Base-by-base conservation (phyloP, 1,140 invertebrate genomes). In the Zaprionus kolodkinae region DNA sequence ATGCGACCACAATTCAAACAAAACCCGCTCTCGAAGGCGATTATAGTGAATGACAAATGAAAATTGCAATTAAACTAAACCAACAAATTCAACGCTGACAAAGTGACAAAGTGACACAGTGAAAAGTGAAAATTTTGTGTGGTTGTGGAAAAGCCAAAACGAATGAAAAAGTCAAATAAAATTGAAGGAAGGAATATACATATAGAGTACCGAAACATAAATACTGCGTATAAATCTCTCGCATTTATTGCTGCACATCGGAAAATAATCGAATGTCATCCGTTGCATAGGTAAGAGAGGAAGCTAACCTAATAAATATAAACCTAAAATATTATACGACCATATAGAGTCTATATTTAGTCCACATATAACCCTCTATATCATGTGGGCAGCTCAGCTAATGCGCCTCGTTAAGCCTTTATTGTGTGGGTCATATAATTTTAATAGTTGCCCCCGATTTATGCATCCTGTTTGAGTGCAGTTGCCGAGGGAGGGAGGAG, bases 1-100 rank as follows among this genome's bases (percentile, higher is more conserved):
- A 40, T 68, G 56, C 68, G n/a, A 66, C 76, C 79, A 64, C 79
- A 79, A 76, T 72, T 72, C 56, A 59, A 71, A 80, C 17, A 57
- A 65, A 72, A 56, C 30, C 33, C 10, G 36, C 33, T 38, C 27
- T 40, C 38, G 27, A 65, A 65, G n/a, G 36, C 43, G 70, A 65
- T 73, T 61, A 36, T 45, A 57, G 45, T 35, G 25, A 72, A 65
- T 57, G 21, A 38, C 10, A 33, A 55, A 62, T 67, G 57, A 17
- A 72, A 77, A 76, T 83, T 88, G 56, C 69, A 86, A 86, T 86
- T 88, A 87, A 74, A 66, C 76, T 74, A 54, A 78, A 64, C 54
- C 77, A 79, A 88, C 84, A 87, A 55, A 63, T 62, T 21, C 13
- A 15, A 11, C 59, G 48, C n/a, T 64, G 70, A 66, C 63, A 27